phyloP scores from a whole-genome alignment of 1,140 invertebrate genomes.

The Capitella teleta region DNA sequence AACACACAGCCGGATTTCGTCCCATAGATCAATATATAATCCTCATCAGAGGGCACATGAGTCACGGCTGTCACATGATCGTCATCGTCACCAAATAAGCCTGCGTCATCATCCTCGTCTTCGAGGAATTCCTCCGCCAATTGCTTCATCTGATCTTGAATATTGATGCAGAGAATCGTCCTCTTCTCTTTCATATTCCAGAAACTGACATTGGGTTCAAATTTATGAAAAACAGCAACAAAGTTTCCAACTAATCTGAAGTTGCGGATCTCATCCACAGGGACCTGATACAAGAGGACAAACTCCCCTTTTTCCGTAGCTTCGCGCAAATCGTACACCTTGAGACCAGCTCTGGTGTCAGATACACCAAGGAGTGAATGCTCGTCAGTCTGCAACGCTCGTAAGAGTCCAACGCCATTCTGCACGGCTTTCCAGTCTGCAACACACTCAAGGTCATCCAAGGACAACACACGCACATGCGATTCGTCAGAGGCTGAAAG shows the following conservation, averaged over 20 bases:
- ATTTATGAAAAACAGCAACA: constrained; percentile 11
- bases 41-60: not conserved
- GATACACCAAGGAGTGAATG: constrained; percentile 6
- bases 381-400: not conserved
- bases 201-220: constrained; percentile 12
- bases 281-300: constrained; percentile 6
- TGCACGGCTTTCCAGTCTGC: constrained; percentile 5
- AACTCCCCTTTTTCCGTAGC: not conserved
- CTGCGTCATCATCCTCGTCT: constrained; percentile 7
- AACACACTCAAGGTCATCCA: not conserved
- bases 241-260: constrained; percentile 9
- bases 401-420: constrained; percentile 4
- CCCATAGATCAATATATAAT: constrained; percentile 5
- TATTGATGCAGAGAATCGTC: constrained; percentile 13
- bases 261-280: constrained; percentile 11
- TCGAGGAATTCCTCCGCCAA: constrained; percentile 5
- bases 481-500: not conserved
- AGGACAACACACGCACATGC: constrained; percentile 3
- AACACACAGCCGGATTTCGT: constrained; percentile 11
- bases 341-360: constrained; percentile 6
- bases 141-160: constrained; percentile 11
- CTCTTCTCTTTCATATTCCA: constrained; percentile 11
- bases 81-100: constrained; percentile 6
- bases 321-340: constrained; percentile 7
- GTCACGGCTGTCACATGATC: constrained; percentile 10